Evolutionary conservation across 2,888 invertebrate genomes (phyloP), one percentile per base, ranked within the genome.

Genomic region (Sphaeridia pumilis): DNA sequence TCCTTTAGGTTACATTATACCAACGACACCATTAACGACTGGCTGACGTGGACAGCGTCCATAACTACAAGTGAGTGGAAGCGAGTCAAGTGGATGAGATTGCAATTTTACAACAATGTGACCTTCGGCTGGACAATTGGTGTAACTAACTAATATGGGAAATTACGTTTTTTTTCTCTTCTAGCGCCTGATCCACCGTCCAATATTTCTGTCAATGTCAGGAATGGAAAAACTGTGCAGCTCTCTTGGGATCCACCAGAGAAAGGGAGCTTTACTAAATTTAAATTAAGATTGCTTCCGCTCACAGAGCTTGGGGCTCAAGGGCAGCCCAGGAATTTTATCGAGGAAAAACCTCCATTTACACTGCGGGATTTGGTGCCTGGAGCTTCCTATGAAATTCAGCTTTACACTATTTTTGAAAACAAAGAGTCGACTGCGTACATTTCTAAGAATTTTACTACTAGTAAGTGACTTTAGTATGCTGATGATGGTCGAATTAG

Each of bases 1-100:
- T 85, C 88, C 71, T 90, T 92, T 73, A 84, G 85, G 81, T 76
- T 92, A 43, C 90, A 88, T 73, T 90, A 89, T 70, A 86, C 87
- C 61, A 92, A 92, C 69, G 80, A 80, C 49, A 86, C 87, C 20
- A 79, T 83, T 64, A 81, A 83, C 55, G 88, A 88, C 71, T 81
- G 84, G 72, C 78, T 87, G 49, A 87, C 89, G 26, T 90, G 90
- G 90, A 88, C 88, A 57, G 88, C 87, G 55, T 86, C 87, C 63
- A 88, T 90, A 66, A 87, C 84, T 47, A 90, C 90, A 67, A 87
- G 89, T 88, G 70, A 61, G 63, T 31, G n/a, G n/a, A n/a, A n/a
- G n/a, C n/a, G n/a, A n/a, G n/a, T n/a, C n/a, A n/a, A n/a, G n/a
- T n/a, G n/a, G n/a, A n/a, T n/a, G n/a, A n/a, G n/a, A n/a, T n/a